phyloP scores from a whole-genome alignment of 1,140 invertebrate species.

The Ceratina calcarata region DNA sequence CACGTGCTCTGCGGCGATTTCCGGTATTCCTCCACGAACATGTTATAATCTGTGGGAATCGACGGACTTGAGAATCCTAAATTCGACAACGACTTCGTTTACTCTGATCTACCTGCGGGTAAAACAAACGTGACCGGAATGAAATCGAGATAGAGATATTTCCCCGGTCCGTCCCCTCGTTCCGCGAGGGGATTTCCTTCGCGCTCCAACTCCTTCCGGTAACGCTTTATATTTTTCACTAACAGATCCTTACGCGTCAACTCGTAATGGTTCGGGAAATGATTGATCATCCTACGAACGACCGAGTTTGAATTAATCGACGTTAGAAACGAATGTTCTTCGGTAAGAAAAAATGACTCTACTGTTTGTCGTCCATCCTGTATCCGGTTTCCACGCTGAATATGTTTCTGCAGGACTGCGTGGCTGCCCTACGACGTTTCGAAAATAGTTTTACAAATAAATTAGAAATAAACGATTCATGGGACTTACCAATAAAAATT shows the following conservation, averaged over 20 bases:
- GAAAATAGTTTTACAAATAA: neutral
- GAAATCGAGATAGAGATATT: conserved; percentile 92
- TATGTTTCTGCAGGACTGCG: conserved; percentile 92
- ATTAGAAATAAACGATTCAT: neutral
- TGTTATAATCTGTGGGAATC: conserved; percentile 88
- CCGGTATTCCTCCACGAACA: conserved; percentile 96
- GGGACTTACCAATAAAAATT: conserved; percentile 93
- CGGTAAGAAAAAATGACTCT: conserved; percentile 63
- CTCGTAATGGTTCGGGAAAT: conserved; percentile 97
- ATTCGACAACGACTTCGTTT: too few species aligned
- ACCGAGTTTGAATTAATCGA: neutral
- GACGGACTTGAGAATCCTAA: neutral
- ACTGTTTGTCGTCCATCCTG: conserved; percentile 95
- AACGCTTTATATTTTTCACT: conserved; percentile 97
- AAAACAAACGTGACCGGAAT: conserved; percentile 96
- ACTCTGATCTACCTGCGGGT: conserved; percentile 84
- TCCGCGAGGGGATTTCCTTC: conserved; percentile 94
- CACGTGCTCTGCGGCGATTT: conserved; percentile 95
- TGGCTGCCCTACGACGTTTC: conserved; percentile 85
- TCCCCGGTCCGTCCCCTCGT: conserved; percentile 86
- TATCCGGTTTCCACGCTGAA: conserved; percentile 97
- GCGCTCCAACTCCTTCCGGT: conserved; percentile 93
- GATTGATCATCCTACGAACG: conserved; percentile 87
- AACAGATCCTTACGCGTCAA: conserved; percentile 95
- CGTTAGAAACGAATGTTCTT: too few species aligned